Evolutionary conservation across 2,113 vertebrate species (phyloP).

Genomic region (Taxidea taxus): DNA sequence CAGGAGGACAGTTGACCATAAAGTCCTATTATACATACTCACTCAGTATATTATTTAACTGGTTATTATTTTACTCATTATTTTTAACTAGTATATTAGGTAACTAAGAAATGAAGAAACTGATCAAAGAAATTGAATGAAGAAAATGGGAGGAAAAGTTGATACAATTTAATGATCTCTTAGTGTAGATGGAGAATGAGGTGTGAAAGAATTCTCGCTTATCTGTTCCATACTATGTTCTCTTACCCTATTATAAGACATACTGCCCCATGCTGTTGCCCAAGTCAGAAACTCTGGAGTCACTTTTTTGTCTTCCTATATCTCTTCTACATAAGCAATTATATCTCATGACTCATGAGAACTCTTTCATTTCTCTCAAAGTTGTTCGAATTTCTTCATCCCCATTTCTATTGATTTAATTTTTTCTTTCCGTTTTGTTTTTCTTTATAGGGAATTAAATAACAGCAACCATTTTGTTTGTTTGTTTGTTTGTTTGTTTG

Average conservation of each 20-base stretch:
- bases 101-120: too few species aligned
- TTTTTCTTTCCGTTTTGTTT: not conserved
- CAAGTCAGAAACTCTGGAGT: not conserved
- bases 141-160: not conserved
- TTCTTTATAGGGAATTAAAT: not conserved
- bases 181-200: not conserved
- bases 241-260: not conserved
- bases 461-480: not conserved
- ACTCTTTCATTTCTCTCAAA: not conserved
- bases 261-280: not conserved
- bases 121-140: too few species aligned
- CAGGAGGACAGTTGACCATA: not conserved
- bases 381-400: not conserved
- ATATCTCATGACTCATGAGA: not conserved
- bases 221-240: not conserved
- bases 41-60: not conserved
- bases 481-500: too few species aligned
- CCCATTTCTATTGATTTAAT: not conserved
- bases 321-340: not conserved
- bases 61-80: too few species aligned
- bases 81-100: not conserved
- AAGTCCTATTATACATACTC: not conserved
- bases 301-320: not conserved
- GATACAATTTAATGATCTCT: not conserved
- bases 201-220: not conserved